These are phyloP conservation scores for Muscicapa comitata DNA, from an alignment of 2,797 vertebrate genomes.

Conservation along the genomic window DNA sequence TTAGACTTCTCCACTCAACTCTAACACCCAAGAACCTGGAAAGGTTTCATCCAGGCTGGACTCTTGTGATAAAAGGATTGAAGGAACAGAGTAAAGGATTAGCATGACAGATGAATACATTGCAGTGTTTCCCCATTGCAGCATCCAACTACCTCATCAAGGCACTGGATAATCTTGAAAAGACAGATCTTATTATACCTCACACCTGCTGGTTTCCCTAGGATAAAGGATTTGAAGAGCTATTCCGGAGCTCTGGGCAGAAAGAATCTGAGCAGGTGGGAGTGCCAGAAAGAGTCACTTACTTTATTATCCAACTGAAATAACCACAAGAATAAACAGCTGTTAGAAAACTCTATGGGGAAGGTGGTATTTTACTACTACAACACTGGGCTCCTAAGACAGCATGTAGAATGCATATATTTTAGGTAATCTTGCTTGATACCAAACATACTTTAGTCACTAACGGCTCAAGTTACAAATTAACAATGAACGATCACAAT, in stretches of 20 bases:
- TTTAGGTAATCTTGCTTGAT: background rate
- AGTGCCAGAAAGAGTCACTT: conserved; percentile 13
- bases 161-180: conserved; percentile 13
- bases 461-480: conserved; percentile 9
- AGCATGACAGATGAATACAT: conserved; percentile 10
- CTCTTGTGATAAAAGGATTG: conserved; percentile 59
- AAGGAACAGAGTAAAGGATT: conserved; percentile 52
- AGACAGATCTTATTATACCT: conserved; percentile 35
- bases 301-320: conserved; percentile 11
- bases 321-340: conserved; percentile 24
- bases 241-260: conserved; percentile 1
- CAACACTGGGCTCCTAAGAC: background rate
- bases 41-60: conserved; percentile 56
- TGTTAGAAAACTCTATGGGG: background rate
- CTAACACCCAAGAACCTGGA: conserved; percentile 36
- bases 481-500: background rate
- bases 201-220: background rate
- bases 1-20: conserved; percentile 19
- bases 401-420: background rate
- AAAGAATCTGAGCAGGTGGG: conserved; percentile 46
- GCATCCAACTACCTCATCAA: conserved; percentile 50
- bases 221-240: conserved; percentile 42
- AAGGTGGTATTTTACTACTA: background rate
- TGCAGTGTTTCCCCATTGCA: conserved; percentile 33
- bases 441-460: background rate